Evolutionary conservation across 2,888 invertebrate genomes (phyloP).

Genomic region (Meandrusa payeni): DNA sequence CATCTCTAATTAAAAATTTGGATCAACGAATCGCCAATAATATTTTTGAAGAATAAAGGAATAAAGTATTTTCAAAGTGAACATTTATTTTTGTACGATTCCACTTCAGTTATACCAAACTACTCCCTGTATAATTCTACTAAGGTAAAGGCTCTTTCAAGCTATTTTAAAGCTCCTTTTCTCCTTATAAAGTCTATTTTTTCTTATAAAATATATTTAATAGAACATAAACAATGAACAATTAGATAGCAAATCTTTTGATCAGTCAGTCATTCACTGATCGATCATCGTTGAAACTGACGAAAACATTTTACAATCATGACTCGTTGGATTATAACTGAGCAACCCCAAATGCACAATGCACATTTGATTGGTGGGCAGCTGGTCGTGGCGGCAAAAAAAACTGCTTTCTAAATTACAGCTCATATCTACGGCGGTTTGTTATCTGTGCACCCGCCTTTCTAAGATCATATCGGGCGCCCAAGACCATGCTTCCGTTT

Average conservation of each 20-base stretch:
- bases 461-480: constrained; percentile 57
- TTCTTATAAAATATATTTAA: too few species aligned
- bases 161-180: too few species aligned
- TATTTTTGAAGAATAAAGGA: too few species aligned
- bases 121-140: too few species aligned
- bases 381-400: constrained; percentile 66
- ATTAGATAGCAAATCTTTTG: constrained; percentile 15
- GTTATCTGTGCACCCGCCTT: constrained; percentile 57
- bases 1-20: too few species aligned
- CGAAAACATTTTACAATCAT: constrained; percentile 49
- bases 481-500: constrained; percentile 51
- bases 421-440: constrained; percentile 48
- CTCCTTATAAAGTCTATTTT: too few species aligned
- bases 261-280: constrained; percentile 27
- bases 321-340: constrained; percentile 57
- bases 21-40: too few species aligned
- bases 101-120: too few species aligned
- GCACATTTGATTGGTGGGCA: constrained; percentile 73
- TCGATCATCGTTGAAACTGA: constrained; percentile 36
- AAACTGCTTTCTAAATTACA: constrained; percentile 74
- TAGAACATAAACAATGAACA: constrained; percentile 14
- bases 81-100: too few species aligned
- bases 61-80: too few species aligned
- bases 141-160: too few species aligned
- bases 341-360: constrained; percentile 63